phyloP scores from a whole-genome alignment of 2,113 vertebrate species.

The Dolichallabes microphthalmus region DNA sequence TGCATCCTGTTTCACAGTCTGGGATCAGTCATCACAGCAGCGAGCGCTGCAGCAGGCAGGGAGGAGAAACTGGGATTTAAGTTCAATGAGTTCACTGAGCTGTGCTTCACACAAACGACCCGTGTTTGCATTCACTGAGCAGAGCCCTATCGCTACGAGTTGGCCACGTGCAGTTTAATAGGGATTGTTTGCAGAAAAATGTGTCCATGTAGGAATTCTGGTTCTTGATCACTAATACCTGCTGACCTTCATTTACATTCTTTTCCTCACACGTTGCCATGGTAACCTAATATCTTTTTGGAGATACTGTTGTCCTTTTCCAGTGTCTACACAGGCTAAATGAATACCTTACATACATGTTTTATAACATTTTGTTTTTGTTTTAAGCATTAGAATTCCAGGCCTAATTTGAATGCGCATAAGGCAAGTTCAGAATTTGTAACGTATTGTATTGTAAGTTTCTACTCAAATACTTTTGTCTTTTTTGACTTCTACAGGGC shows the following conservation, averaged over 20 bases:
- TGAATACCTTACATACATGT: background rate
- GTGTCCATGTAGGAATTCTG: background rate
- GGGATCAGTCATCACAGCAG: conserved; percentile 39
- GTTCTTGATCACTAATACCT: background rate
- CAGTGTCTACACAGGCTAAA: background rate
- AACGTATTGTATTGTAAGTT: background rate
- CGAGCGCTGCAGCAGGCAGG: conserved; percentile 26
- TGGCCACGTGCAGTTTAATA: conserved; percentile 38
- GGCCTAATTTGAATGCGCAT: background rate
- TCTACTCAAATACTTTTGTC: background rate
- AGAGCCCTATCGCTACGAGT: conserved; percentile 38
- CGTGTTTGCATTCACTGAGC: conserved; percentile 35
- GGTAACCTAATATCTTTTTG: background rate
- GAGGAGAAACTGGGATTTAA: conserved; percentile 38
- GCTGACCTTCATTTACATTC: background rate
- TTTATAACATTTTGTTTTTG: background rate
- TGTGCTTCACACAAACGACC: conserved; percentile 20
- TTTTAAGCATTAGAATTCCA: too few species aligned
- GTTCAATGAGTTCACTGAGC: conserved; percentile 63
- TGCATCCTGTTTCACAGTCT: conserved; percentile 25
- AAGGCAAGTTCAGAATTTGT: background rate
- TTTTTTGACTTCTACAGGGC: conserved; percentile 75
- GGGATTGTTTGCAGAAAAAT: background rate
- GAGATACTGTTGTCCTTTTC: background rate
- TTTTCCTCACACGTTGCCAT: conserved; percentile 23